Conservation (phyloP, 2,113 vertebrate species). For the Osmerus eperlanus region DNA sequence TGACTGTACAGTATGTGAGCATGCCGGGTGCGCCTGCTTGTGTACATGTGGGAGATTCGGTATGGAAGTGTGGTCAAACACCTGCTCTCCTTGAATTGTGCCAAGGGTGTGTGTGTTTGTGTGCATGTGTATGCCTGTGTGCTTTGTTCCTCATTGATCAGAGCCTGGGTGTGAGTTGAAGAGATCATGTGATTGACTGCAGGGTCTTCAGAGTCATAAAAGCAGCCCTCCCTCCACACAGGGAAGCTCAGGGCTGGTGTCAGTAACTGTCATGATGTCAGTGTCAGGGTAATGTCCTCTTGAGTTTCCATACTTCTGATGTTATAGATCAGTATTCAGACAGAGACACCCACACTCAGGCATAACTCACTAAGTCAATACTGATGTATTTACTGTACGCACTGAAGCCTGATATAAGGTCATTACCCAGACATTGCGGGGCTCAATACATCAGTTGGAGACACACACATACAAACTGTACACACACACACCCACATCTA, state of each 20-base stretch:
- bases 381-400: conserved; percentile 6
- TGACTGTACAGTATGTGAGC: not conserved
- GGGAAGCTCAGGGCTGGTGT: too few species aligned
- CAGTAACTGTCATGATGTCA: too few species aligned
- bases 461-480: conserved; percentile 3
- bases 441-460: conserved; percentile 2
- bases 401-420: conserved; percentile 5
- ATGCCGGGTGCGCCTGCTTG: not conserved
- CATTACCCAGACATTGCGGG: conserved; percentile 8
- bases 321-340: not conserved
- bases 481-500: not conserved
- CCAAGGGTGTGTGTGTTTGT: not conserved
- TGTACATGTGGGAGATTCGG: not conserved
- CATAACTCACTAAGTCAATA: conserved; percentile 6
- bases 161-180: not conserved
- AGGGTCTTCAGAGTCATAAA: too few species aligned
- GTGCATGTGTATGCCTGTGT: not conserved
- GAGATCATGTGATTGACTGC: not conserved
- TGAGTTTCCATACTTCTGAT: not conserved
- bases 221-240: too few species aligned
- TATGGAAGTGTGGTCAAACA: not conserved
- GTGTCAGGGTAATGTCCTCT: not conserved
- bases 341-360: not conserved
- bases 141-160: not conserved
- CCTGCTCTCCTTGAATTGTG: not conserved